Conservation (phyloP, 2,888 invertebrate genomes). For the Nephrotoma flavescens region DNA sequence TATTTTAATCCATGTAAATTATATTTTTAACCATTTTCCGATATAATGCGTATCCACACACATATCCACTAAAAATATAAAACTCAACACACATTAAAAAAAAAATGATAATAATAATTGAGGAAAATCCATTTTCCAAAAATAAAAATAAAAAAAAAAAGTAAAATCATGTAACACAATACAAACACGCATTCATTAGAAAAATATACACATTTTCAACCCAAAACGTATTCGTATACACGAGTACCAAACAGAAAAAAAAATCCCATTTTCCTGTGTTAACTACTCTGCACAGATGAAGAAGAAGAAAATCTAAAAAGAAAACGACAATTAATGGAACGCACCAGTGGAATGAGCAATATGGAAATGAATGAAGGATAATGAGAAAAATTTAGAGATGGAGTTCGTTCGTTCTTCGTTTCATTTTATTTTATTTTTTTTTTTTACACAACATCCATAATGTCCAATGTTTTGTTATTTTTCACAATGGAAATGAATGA, state of each 20-base stretch:
- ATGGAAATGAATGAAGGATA: background rate
- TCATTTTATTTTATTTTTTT: too few species aligned
- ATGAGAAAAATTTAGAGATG: background rate
- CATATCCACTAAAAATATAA: background rate
- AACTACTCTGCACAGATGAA: background rate
- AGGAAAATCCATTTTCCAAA: background rate
- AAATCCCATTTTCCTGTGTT: background rate
- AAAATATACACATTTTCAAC: background rate
- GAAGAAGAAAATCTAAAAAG: background rate
- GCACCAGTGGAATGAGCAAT: background rate
- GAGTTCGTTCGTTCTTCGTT: background rate
- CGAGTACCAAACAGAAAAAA: background rate
- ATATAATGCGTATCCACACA: background rate
- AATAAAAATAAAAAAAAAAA: background rate
- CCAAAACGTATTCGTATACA: background rate
- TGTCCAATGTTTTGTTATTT: background rate
- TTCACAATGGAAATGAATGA: background rate
- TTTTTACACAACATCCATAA: background rate
- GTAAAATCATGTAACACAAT: background rate
- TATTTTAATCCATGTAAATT: background rate
- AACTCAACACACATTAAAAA: background rate
- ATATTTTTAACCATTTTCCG: background rate
- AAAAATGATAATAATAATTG: background rate
- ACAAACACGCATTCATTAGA: background rate
- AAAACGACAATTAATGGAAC: background rate